Conservation (phyloP, 2,113 vertebrate species). For the Silurus asotus region DNA sequence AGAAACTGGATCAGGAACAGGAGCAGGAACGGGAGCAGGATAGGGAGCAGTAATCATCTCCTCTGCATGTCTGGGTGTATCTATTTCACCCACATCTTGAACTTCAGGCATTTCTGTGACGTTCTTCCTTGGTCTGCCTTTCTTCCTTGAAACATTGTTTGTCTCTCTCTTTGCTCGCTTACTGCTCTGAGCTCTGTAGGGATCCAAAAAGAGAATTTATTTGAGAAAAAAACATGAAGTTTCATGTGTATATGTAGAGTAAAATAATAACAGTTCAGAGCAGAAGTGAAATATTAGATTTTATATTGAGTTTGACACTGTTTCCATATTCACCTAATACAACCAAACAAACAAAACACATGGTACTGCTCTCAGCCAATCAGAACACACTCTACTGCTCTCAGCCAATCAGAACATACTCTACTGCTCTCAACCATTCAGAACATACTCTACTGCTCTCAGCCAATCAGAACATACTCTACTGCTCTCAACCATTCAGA, state of each 20-base stretch:
- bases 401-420: background rate
- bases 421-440: background rate
- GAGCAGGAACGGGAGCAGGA: slow-evolving; percentile 29
- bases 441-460: background rate
- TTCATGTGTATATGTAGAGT: background rate
- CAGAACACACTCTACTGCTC: background rate
- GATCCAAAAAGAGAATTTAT: background rate
- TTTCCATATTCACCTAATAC: background rate
- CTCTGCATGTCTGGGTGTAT: background rate
- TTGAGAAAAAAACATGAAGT: background rate
- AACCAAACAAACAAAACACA: background rate
- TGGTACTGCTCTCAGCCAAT: background rate
- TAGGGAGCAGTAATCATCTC: background rate
- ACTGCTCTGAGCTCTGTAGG: slow-evolving; percentile 66
- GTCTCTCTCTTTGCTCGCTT: slow-evolving; percentile 61
- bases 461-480: background rate
- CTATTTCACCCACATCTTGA: background rate
- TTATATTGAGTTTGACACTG: background rate
- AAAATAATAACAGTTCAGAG: background rate
- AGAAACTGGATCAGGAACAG: background rate
- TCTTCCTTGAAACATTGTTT: slow-evolving; percentile 60
- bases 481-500: background rate
- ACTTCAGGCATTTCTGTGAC: slow-evolving; percentile 48
- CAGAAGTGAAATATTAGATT: background rate
- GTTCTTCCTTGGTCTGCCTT: slow-evolving; percentile 71